These are phyloP conservation scores for Ceyx melanurus DNA, from an alignment of 2,113 vertebrate species.

Conservation along the genomic window DNA sequence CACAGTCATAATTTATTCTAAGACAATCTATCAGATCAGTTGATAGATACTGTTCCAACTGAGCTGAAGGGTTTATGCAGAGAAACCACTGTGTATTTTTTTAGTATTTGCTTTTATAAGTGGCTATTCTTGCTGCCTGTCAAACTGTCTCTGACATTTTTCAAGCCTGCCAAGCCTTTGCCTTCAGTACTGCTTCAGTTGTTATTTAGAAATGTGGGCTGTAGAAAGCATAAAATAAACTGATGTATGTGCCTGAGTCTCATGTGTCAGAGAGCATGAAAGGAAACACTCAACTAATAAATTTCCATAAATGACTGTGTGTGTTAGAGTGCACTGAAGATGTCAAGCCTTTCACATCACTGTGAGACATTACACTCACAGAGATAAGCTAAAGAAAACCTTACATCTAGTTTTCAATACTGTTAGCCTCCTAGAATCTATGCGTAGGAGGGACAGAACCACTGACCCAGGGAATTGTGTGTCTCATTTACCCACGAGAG, in stretches of 20 bases:
- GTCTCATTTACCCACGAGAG: not conserved
- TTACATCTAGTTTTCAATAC: not conserved
- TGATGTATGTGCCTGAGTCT: not conserved
- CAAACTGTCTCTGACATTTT: not conserved
- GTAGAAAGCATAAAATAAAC: not conserved
- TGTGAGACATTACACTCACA: not conserved
- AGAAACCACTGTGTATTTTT: not conserved
- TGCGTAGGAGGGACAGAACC: not conserved
- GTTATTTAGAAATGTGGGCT: constrained; percentile 2
- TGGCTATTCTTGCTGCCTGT: not conserved
- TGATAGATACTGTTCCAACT: not conserved
- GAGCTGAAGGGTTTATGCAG: not conserved
- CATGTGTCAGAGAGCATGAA: not conserved
- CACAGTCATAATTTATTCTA: not conserved
- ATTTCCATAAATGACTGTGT: not conserved
- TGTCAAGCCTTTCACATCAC: not conserved
- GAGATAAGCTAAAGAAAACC: not conserved
- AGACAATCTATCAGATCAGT: not conserved
- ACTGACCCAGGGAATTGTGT: not conserved
- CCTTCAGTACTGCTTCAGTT: not conserved
- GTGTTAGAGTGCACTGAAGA: not conserved
- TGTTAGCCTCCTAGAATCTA: not conserved
- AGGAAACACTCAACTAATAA: not conserved
- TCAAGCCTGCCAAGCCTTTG: not conserved
- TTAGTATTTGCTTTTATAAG: not conserved